Conservation (phyloP, 1,140 invertebrate genomes). For the Brachionus rubens region DNA sequence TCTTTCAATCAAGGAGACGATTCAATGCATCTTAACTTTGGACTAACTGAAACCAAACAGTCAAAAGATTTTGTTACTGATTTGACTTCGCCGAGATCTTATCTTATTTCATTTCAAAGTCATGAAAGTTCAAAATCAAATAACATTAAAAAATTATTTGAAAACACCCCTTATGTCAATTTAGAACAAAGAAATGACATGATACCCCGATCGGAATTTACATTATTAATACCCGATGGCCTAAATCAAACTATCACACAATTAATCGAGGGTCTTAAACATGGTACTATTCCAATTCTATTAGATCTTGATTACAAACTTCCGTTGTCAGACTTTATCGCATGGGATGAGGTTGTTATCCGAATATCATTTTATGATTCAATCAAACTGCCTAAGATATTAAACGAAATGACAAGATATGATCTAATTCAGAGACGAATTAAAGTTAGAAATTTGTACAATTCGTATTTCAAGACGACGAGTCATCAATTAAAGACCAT, state of each 20-base stretch:
- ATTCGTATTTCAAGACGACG: neutral
- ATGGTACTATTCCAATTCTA: neutral
- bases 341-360: slow-evolving; percentile 7
- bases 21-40: neutral
- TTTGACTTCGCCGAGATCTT: neutral
- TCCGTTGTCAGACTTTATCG: neutral
- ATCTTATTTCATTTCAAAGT: neutral
- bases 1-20: neutral
- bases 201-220: neutral
- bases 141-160: no score
- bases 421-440: neutral
- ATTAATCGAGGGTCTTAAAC: neutral
- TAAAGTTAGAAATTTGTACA: neutral
- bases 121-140: neutral
- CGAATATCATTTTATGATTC: neutral
- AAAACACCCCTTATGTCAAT: no score
- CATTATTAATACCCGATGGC: neutral
- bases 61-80: neutral
- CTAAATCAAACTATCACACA: neutral
- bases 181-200: no score
- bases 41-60: neutral
- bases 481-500: slow-evolving; percentile 11
- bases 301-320: slow-evolving; percentile 15
- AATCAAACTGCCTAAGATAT: neutral
- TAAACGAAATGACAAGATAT: neutral